A percentile compares a stretch with the other conserved stretches of the same genome.
Evolutionary conservation across 2,888 invertebrate species (phyloP).

Genomic region (Ommatoiulus sabulosus): DNA sequence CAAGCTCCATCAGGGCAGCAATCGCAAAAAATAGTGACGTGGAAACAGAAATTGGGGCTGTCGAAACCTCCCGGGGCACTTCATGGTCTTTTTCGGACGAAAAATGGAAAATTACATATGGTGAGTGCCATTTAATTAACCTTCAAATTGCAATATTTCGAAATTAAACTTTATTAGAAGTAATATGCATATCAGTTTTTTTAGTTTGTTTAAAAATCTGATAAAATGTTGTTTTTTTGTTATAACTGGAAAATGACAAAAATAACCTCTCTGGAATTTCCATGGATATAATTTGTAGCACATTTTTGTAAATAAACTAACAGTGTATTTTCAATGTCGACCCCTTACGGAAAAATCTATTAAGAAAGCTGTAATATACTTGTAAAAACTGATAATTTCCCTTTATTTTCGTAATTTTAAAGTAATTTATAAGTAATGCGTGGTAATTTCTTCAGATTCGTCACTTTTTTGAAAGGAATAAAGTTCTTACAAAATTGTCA

Average conservation of each 20-base stretch:
- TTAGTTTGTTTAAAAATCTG: not conserved
- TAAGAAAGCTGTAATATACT: no score
- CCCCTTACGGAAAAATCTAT: no score
- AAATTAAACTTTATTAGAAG: not conserved
- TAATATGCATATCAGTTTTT: not conserved
- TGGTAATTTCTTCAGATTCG: no score
- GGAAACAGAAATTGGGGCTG: not conserved
- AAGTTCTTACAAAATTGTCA: no score
- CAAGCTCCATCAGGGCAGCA: conserved; percentile 5
- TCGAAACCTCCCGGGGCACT: not conserved
- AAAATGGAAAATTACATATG: conserved; percentile 13
- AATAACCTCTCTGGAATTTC: no score
- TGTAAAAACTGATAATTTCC: no score
- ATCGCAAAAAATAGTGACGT: not conserved
- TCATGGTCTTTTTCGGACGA: not conserved
- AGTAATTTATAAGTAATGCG: no score
- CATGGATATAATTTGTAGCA: not conserved
- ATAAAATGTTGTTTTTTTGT: not conserved
- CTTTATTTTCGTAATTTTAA: no score
- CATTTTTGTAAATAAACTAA: not conserved
- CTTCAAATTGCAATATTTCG: not conserved
- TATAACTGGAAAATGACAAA: no score
- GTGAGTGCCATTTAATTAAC: not conserved
- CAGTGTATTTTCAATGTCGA: not conserved
- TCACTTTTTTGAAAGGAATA: no score